Conservation (phyloP, 2,797 vertebrate genomes). For the Chloroceryle amazona region DNA sequence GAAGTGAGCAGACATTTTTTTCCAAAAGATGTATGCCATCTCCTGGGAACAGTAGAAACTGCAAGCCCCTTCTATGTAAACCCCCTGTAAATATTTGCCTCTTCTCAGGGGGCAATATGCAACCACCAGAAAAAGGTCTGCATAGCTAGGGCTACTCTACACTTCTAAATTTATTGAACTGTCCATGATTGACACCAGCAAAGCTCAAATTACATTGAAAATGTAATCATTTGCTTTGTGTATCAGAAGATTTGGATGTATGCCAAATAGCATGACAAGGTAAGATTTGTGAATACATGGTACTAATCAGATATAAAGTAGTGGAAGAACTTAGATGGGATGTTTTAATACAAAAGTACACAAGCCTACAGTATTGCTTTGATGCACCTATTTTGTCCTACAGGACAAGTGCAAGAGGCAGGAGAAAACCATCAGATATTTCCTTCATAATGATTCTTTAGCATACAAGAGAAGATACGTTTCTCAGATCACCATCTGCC, state of each 20-base stretch:
- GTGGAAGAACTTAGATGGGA: neutral
- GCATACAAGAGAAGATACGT: neutral
- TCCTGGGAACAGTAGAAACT: constrained; percentile 60
- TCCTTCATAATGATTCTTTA: neutral
- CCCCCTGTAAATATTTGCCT: neutral
- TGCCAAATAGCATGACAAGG: neutral
- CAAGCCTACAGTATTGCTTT: neutral
- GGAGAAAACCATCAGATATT: neutral
- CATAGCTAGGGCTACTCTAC: neutral
- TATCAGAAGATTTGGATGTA: neutral
- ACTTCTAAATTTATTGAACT: neutral
- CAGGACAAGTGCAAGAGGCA: neutral
- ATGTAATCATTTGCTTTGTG: neutral
- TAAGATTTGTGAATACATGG: rapidly evolving
- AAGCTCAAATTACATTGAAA: neutral
- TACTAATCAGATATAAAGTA: neutral
- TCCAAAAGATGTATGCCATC: constrained; percentile 64
- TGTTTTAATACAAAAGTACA: neutral
- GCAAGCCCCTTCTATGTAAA: neutral
- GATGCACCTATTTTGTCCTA: neutral
- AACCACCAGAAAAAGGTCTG: neutral
- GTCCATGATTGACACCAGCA: neutral
- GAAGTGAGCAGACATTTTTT: constrained; percentile 1
- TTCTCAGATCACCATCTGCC: neutral
- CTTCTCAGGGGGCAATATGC: neutral